Percentiles rank a stretch among this genome's conserved stretches.
Conservation (phyloP, 2,888 invertebrate species). For the Tipula confusa region DNA sequence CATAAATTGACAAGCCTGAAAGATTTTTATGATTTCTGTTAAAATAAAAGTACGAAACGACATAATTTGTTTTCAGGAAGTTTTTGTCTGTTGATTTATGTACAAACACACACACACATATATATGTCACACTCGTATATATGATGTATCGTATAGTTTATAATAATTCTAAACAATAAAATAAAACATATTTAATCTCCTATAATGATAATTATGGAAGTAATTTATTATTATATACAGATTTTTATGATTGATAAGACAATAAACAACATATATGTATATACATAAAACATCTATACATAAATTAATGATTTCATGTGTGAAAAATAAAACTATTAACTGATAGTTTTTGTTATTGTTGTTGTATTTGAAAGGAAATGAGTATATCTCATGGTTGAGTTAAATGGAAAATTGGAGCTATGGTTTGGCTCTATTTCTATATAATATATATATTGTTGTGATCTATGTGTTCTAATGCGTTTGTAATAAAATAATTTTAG, state of each 20-base stretch:
- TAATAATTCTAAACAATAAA: background rate
- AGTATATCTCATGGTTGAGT: conserved; percentile 20
- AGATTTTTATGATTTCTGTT: conserved; percentile 20
- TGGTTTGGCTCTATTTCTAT: conserved; percentile 17
- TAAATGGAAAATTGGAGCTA: background rate
- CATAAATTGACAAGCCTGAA: conserved; percentile 20
- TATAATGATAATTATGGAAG: conserved; percentile 3
- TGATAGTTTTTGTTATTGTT: background rate
- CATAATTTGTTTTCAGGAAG: conserved; percentile 1
- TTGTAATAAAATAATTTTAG: background rate
- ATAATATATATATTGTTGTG: no score
- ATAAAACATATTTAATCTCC: background rate
- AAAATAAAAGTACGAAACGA: background rate
- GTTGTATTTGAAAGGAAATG: background rate
- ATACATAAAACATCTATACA: conserved; percentile 7
- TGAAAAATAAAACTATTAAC: conserved; percentile 21
- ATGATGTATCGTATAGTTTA: background rate
- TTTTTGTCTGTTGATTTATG: conserved; percentile 20
- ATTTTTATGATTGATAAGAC: conserved; percentile 15
- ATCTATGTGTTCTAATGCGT: background rate
- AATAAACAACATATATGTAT: background rate
- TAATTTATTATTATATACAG: background rate
- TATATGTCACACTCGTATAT: background rate
- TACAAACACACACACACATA: no score
- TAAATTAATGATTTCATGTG: conserved; percentile 25